Evolutionary conservation across 2,888 invertebrate species (phyloP), one percentile per base, ranked within the genome.

Genomic region (Enchytraeus crypticus): DNA sequence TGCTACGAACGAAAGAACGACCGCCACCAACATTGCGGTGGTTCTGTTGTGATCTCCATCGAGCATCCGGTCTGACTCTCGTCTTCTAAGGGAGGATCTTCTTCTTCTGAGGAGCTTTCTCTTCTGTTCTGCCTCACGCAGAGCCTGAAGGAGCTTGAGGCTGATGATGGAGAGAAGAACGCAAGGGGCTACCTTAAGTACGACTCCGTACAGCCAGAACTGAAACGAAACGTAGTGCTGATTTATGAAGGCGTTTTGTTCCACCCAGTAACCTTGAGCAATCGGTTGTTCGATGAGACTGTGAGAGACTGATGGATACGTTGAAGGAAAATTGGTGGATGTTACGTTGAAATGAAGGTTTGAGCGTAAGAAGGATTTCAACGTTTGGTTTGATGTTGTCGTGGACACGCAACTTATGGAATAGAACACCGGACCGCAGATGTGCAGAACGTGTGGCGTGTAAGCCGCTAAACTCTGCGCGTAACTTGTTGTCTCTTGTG

Each of bases 171-270:
- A 92, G 54, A 95, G 81, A 0, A 88, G 86, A 64, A 91, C 84
- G 77, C 93, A 91, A 2, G 95, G 93, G 66, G 92, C 87, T 87
- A 57, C 57, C 81, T 95, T 95, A 71, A 93, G 87, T 66, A 92
- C 87, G 14, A 93, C 91, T 77, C 91, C 88, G 79, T 92, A 95
- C 72, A 92, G 87, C 87, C 91, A 90, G 80, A 92, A 89, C 73
- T 90, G 91, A 64, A 88, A 84, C 30, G 73, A 75, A 55, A 71
- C 69, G 26, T 66, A 49, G 29, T 79, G 38, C 27, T 26, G 64
- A 56, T 63, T 74, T 64, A 66, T 71, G 71, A 65, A 71, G 18
- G 68, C 59, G 18, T 72, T 71, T 29, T 69, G 64, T 2, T 58
- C 59, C 30, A 75, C 70, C 72, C 72, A 74, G 67, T 72, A 75